Base-by-base conservation (phyloP, 2,888 invertebrate species). In the Synergus itoensis region DNA sequence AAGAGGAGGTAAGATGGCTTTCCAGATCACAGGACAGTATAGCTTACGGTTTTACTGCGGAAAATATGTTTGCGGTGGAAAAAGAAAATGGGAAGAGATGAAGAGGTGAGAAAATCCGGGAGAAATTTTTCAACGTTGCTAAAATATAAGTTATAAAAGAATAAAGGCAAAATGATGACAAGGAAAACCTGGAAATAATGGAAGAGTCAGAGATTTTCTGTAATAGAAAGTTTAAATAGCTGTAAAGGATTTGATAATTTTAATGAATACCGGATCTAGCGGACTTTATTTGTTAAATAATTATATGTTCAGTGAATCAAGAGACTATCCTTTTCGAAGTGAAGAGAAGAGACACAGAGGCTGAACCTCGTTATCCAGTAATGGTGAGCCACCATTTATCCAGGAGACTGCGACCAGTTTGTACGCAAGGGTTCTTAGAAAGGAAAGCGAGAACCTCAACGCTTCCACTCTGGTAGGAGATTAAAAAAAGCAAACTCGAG, bases 331-430 rank as follows among this genome's bases (percentile, higher is more conserved):
- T 21, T 45, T 67, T 67, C 8, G 28, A 67, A 67, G 67, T 67
- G 16, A 8, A 69, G 69, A 48, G 69, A 69, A 53, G 28, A 69
- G 73, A 53, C 73, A 40, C 18, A 73, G 53, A 40, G 40, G n/a
- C 28, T 12, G 82, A 86, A 79, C 84, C 88, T 88, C 86, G 86
- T 88, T 89, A 87, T 83, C 81, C 78, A 81, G 84, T 85, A 89
- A 89, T 86, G 87, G 86, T 84, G 82, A 85, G 85, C 83, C 85
- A 82, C 83, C 86, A 86, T 87, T 88, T 88, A 87, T 87, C 84
- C 86, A 81, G 40, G 45, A 36, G 67, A 57, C 77, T 28, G 60
- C 41, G 48, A 80, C 78, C 73, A 63, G 73, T 79, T 79, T 41
- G 48, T 65, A 57, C 53, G 41, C 65, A 65, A 77, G 77, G 43